Evolutionary conservation across 2,888 invertebrate species (phyloP).

Genomic region (Octonoba sinensis): DNA sequence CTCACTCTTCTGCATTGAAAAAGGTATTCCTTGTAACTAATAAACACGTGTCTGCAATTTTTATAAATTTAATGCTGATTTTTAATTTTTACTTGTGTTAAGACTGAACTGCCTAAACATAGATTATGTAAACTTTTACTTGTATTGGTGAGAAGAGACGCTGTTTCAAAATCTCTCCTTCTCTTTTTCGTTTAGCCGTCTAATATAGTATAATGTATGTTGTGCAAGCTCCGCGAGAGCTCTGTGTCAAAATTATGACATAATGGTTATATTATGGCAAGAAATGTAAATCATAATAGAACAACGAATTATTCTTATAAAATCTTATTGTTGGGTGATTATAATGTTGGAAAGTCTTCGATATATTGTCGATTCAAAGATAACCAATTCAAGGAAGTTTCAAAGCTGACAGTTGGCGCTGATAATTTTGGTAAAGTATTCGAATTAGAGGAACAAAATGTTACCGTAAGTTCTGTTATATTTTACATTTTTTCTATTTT

Average conservation of each 20-base stretch:
- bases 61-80: too few relatives aligned
- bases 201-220: too few relatives aligned
- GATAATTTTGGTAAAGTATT: constrained; percentile 51
- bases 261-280: constrained; percentile 55
- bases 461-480: constrained; percentile 51
- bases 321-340: constrained; percentile 64
- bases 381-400: constrained; percentile 56
- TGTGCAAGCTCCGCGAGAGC: too few relatives aligned
- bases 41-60: too few relatives aligned
- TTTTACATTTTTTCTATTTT: not conserved
- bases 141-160: too few relatives aligned
- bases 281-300: constrained; percentile 46
- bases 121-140: too few relatives aligned
- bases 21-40: too few relatives aligned
- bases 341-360: constrained; percentile 65
- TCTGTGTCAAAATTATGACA: constrained; percentile 17
- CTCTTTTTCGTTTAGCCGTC: too few relatives aligned
- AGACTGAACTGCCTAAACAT: too few relatives aligned
- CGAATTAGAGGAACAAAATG: constrained; percentile 50
- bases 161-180: too few relatives aligned
- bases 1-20: too few relatives aligned
- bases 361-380: constrained; percentile 64
- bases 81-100: too few relatives aligned
- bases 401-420: constrained; percentile 55
- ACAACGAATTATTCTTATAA: constrained; percentile 52